These are phyloP conservation scores for Picus viridis DNA, from an alignment of 2,797 vertebrate genomes.

Conservation along the genomic window DNA sequence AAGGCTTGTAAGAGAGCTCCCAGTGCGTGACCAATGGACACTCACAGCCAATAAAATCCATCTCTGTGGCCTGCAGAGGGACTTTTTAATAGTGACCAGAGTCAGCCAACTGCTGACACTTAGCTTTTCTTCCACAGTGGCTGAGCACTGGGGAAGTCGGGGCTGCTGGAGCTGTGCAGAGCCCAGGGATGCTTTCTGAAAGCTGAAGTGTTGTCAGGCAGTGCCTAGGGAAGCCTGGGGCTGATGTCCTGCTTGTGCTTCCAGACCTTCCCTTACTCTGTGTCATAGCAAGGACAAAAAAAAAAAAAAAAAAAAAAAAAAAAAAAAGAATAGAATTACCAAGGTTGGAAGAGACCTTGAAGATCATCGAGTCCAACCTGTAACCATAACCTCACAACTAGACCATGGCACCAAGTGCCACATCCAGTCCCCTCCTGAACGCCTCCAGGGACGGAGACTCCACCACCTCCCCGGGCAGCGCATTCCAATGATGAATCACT, in stretches of 20 bases:
- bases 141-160: neutral
- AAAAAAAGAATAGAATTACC: too few species aligned
- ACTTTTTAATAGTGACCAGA: neutral
- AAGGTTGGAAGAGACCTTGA: too few species aligned
- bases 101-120: neutral
- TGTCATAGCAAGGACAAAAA: neutral
- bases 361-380: too few species aligned
- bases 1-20: neutral
- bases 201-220: neutral
- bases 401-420: too few species aligned
- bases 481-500: too few species aligned
- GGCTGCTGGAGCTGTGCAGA: neutral
- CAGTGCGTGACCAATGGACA: fast-evolving
- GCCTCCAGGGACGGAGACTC: too few species aligned
- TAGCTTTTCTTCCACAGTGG: neutral
- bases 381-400: too few species aligned
- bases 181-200: neutral
- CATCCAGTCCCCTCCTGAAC: too few species aligned
- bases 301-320: too few species aligned
- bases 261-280: neutral
- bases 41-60: neutral
- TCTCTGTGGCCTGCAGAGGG: neutral
- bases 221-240: neutral
- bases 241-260: neutral
- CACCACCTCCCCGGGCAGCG: too few species aligned